Conservation (phyloP, 2,888 invertebrate genomes). For the Mystacides longicornis region DNA sequence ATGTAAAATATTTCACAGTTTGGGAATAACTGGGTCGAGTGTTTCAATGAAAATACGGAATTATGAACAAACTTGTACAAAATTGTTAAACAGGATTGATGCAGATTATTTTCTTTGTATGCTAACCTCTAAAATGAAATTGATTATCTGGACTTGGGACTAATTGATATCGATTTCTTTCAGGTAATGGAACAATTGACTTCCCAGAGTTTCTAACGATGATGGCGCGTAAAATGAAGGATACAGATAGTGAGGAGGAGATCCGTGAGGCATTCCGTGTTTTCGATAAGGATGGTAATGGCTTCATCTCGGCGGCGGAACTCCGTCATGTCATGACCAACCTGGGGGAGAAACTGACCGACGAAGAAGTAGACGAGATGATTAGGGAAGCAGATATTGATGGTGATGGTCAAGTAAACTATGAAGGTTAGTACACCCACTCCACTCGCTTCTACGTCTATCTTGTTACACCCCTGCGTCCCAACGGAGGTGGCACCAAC, state of each 20-base stretch:
- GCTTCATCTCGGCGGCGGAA: conserved; percentile 97
- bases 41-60: too few species aligned
- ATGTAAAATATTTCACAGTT: too few species aligned
- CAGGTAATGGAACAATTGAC: conserved; percentile 99
- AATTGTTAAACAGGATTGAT: too few species aligned
- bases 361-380: conserved; percentile 99
- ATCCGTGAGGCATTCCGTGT: conserved; percentile 98
- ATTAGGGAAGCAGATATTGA: conserved; percentile 98
- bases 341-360: conserved; percentile 97
- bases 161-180: too few species aligned
- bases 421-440: conserved; percentile 65
- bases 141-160: too few species aligned
- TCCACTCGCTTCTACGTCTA: background rate
- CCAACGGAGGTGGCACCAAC: too few species aligned
- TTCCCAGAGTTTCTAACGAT: conserved; percentile 99
- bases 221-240: conserved; percentile 99
- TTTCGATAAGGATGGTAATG: conserved; percentile 99
- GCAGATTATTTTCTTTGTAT: too few species aligned
- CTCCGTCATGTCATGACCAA: conserved; percentile 99
- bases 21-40: too few species aligned
- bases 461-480: too few species aligned
- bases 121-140: too few species aligned
- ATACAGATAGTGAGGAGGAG: conserved; percentile 99
- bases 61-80: too few species aligned
- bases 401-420: conserved; percentile 98